These are phyloP conservation scores for Herminia tarsipennalis DNA, from an alignment of 2,888 invertebrate genomes.

Conservation along the genomic window DNA sequence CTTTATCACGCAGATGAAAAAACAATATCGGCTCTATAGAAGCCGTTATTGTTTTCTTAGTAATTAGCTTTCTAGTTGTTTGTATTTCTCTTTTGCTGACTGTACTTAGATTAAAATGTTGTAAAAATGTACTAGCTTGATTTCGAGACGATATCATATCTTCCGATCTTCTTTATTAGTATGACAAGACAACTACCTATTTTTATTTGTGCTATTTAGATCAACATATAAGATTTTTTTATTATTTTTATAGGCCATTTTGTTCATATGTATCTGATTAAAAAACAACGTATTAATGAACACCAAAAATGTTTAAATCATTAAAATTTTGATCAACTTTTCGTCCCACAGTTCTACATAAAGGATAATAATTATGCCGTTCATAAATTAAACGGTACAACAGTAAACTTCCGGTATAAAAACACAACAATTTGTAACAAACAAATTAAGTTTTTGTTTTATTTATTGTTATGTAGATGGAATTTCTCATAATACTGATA, in stretches of 20 bases:
- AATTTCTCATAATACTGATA: slow-evolving; percentile 15
- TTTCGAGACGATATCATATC: slow-evolving; percentile 15
- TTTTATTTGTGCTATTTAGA: slow-evolving; percentile 11
- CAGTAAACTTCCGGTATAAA: slow-evolving; percentile 11
- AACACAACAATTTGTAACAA: slow-evolving; percentile 27
- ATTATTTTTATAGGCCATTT: slow-evolving; percentile 1
- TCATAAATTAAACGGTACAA: slow-evolving; percentile 18
- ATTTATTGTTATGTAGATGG: slow-evolving; percentile 15
- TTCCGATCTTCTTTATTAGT: slow-evolving; percentile 19
- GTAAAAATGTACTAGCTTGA: not conserved
- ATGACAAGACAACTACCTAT: not conserved
- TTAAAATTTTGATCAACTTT: not conserved
- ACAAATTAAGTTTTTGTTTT: slow-evolving; percentile 10
- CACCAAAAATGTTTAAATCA: not conserved
- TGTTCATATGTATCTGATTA: slow-evolving; percentile 1
- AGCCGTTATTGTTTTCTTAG: too few species aligned
- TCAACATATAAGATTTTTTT: slow-evolving; percentile 18
- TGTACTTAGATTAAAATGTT: slow-evolving; percentile 14
- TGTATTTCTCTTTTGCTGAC: too few species aligned
- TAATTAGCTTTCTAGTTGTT: too few species aligned
- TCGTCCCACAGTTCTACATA: not conserved
- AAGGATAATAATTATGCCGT: not conserved
- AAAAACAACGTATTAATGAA: not conserved
- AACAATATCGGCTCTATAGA: too few species aligned
- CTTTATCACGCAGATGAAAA: too few species aligned